Evolutionary conservation across 2,888 invertebrate species (phyloP).

Genomic region (Dicycla oo): DNA sequence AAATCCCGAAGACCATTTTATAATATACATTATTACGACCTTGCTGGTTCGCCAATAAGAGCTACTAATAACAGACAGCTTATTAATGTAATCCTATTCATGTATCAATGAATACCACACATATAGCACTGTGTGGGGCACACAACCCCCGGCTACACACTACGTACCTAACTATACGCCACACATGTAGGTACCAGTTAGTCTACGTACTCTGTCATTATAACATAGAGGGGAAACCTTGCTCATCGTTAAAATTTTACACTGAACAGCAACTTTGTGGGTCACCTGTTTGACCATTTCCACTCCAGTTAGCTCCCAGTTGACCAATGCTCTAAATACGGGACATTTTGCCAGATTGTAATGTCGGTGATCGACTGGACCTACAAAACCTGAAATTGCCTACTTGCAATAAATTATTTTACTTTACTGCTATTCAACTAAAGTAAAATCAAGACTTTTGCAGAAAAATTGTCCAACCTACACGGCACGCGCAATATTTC

Average conservation of each 20-base stretch:
- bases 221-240: slow-evolving; percentile 11
- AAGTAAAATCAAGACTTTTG: too few species aligned
- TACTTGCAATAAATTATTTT: too few species aligned
- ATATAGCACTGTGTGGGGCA: not conserved
- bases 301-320: slow-evolving; percentile 54
- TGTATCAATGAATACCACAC: not conserved
- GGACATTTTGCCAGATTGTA: slow-evolving; percentile 33
- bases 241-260: slow-evolving; percentile 45
- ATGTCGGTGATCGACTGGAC: slow-evolving; percentile 17
- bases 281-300: slow-evolving; percentile 68
- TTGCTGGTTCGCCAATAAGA: slow-evolving; percentile 8
- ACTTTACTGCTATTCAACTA: too few species aligned
- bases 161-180: too few species aligned
- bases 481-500: not conserved
- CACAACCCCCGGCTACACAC: not conserved
- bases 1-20: slow-evolving; percentile 6
- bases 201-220: slow-evolving; percentile 22
- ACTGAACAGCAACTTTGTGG: slow-evolving; percentile 50
- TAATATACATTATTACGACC: slow-evolving; percentile 9
- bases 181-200: not conserved
- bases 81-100: not conserved
- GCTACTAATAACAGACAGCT: not conserved
- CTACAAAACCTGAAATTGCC: too few species aligned
- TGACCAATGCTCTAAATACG: slow-evolving; percentile 56
- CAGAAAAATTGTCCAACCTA: too few species aligned